Evolutionary conservation across 2,888 invertebrate genomes (phyloP).

Genomic region (Drosophila barbarae): DNA sequence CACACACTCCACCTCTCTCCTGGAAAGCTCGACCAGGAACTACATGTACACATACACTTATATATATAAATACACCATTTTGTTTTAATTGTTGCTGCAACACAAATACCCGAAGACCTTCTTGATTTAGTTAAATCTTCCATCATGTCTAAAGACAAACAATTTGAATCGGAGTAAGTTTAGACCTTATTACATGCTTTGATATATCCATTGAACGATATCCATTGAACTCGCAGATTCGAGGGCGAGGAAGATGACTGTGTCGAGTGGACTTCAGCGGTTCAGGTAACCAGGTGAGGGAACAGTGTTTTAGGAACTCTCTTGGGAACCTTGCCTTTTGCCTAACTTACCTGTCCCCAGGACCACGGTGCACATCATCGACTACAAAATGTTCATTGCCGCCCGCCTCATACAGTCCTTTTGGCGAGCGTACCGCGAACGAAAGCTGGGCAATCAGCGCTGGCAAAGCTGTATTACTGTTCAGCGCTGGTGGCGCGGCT

Average conservation of each 20-base stretch:
- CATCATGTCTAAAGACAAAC: not conserved
- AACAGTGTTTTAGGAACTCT: too few relatives aligned
- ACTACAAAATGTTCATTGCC: slow-evolving; percentile 67
- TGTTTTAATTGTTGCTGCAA: slow-evolving; percentile 21
- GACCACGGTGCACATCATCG: slow-evolving; percentile 49
- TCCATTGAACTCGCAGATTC: not conserved
- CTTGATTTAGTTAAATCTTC: not conserved
- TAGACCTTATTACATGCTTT: not conserved
- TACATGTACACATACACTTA: not conserved
- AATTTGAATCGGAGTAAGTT: slow-evolving; percentile 9
- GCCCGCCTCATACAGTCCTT: slow-evolving; percentile 69
- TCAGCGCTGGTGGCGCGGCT: slow-evolving; percentile 76
- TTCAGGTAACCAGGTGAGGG: slow-evolving; percentile 10
- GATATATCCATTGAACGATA: too few relatives aligned
- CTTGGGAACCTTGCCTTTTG: not conserved
- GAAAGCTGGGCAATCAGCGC: slow-evolving; percentile 15
- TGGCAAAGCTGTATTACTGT: slow-evolving; percentile 49
- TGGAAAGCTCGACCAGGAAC: slow-evolving; percentile 6
- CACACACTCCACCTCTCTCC: not conserved
- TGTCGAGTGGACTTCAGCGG: not conserved
- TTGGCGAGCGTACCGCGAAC: slow-evolving; percentile 55
- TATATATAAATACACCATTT: not conserved
- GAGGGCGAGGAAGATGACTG: not conserved
- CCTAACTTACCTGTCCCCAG: slow-evolving; percentile 28
- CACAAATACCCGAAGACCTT: not conserved